Base-by-base conservation (phyloP, 2,888 invertebrate genomes). In the Cinara cedri region DNA sequence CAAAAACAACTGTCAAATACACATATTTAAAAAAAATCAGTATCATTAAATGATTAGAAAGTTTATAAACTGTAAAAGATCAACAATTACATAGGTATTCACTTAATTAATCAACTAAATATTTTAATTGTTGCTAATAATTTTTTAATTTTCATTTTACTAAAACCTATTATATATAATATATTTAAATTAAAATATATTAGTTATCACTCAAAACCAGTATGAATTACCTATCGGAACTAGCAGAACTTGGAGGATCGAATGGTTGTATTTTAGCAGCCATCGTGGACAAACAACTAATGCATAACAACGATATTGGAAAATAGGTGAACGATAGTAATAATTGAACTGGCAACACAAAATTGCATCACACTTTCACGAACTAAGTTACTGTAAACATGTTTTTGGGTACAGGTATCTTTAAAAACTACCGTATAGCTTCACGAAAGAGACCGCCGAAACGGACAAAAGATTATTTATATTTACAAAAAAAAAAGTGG, bases 191-290 rank as follows among this genome's bases (percentile, higher is more conserved):
- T n/a, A 34, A 4, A 34, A 34, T 34, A 34, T 34, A 34, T 34
- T 34, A 34, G 34, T 34, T 34, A 34, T 4, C 9, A 60, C 9
- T 13, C 8, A 34, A 3, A n/a, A 24, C 26, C 13, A 65, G 62
- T 1, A n/a, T 44, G 44, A 68, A 66, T 82, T 81, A 82, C 94
- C 94, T 94, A 88, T 95, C 95, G 82, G 95, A 95, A 87, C 95
- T 95, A 82, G 94, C 95, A 81, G 95, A 95, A 86, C 95, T 95
- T 84, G 94, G 93, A 83, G 93, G 93, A 87, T 94, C 94, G 85
- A 92, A 91, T 16, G 82, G 83, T 76, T 83, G 82, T 68, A 84
- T 80, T 81, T 82, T 83, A 49, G 83, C 83, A 68, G 84, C 83
- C 84, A 84, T 84, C 54, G 51, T 81, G n/a, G 60, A 24, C 44